Percentiles rank a stretch among this genome's conserved stretches.
These are phyloP conservation scores for Julus scanicus DNA, from an alignment of 2,888 invertebrate species.

Conservation along the genomic window DNA sequence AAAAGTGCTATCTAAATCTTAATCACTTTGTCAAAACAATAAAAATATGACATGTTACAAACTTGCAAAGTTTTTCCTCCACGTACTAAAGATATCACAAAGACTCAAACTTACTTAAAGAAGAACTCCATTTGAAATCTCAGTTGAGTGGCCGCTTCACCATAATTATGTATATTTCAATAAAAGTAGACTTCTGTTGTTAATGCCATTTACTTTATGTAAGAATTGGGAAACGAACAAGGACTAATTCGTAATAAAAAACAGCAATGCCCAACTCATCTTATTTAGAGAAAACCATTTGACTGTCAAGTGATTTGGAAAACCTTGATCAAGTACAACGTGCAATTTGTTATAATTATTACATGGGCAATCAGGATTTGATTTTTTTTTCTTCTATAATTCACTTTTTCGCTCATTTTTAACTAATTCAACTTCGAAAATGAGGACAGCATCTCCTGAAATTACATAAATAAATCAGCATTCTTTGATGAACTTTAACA, in stretches of 20 bases:
- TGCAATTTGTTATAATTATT: not conserved
- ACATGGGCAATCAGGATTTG: not conserved
- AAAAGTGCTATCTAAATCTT: too few relatives aligned
- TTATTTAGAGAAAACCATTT: not conserved
- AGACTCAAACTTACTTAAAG: too few relatives aligned
- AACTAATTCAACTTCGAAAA: conserved; percentile 83
- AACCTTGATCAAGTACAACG: not conserved
- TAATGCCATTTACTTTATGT: not conserved
- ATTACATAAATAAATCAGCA: conserved; percentile 57
- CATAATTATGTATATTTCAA: not conserved
- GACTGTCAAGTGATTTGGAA: not conserved
- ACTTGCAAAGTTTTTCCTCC: too few relatives aligned
- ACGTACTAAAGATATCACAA: too few relatives aligned
- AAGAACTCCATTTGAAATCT: too few relatives aligned
- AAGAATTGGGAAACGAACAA: not conserved
- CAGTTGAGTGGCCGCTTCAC: too few relatives aligned
- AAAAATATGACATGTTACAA: too few relatives aligned
- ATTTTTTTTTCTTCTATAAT: conserved; percentile 59
- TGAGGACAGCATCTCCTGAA: conserved; percentile 74
- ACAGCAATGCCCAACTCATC: not conserved
- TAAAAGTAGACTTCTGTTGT: not conserved
- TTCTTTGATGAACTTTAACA: conserved; percentile 18
- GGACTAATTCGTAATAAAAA: too few relatives aligned
- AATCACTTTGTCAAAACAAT: too few relatives aligned
- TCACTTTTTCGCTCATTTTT: conserved; percentile 78